These are phyloP conservation scores for Leptarthrus brevirostris DNA, from an alignment of 2,888 invertebrate genomes.

Conservation along the genomic window DNA sequence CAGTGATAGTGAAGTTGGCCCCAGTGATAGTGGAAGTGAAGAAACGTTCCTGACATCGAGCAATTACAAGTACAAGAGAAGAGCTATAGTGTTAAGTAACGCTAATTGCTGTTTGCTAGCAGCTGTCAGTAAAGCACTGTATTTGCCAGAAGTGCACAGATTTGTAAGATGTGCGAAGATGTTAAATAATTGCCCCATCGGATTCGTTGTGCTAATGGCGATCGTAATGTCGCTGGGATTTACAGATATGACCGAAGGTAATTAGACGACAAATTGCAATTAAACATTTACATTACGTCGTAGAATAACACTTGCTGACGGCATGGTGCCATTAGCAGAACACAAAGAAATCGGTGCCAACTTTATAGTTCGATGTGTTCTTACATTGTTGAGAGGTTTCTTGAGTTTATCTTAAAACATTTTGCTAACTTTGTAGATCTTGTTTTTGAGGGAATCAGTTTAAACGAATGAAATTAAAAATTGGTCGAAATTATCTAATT, in stretches of 20 bases:
- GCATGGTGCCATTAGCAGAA: slow-evolving; percentile 19
- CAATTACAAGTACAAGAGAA: slow-evolving; percentile 66
- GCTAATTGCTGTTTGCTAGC: slow-evolving; percentile 36
- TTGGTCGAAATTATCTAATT: too few species aligned
- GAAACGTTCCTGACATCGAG: slow-evolving; percentile 64
- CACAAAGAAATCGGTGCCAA: slow-evolving; percentile 21
- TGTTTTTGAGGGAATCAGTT: too few species aligned
- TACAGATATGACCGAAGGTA: slow-evolving; percentile 52
- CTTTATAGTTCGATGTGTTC: not conserved
- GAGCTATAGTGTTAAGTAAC: slow-evolving; percentile 55
- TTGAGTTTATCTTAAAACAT: too few species aligned
- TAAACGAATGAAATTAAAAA: too few species aligned
- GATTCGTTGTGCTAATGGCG: slow-evolving; percentile 43
- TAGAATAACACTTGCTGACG: not conserved
- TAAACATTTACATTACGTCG: slow-evolving; percentile 31
- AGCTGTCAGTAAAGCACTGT: slow-evolving; percentile 24
- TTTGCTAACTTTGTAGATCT: too few species aligned
- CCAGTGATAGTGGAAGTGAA: slow-evolving; percentile 36
- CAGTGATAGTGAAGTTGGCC: slow-evolving; percentile 26
- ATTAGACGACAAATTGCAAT: slow-evolving; percentile 36
- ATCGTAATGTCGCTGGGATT: slow-evolving; percentile 50
- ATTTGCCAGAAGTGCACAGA: slow-evolving; percentile 33
- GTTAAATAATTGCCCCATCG: slow-evolving; percentile 49
- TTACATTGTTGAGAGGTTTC: too few species aligned
- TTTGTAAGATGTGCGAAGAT: slow-evolving; percentile 53